Evolutionary conservation across 2,113 vertebrate genomes (phyloP).

Genomic region (Takifugu flavidus): DNA sequence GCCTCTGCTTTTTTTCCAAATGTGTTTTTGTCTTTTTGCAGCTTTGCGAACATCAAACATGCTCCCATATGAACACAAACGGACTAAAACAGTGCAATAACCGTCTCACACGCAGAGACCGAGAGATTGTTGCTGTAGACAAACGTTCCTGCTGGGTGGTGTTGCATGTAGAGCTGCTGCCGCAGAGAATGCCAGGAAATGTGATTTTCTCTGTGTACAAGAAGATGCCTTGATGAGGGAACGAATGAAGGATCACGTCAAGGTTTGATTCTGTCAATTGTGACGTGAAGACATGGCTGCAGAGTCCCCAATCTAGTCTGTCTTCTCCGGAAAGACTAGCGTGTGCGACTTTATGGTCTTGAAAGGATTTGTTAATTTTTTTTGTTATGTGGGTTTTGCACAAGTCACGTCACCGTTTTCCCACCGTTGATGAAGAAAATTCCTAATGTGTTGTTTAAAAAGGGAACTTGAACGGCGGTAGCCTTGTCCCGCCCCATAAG

Average conservation of each 20-base stretch:
- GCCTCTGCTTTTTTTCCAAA: background rate
- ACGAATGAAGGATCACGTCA: conserved; percentile 3
- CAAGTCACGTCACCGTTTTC: conserved; percentile 33
- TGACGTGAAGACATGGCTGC: background rate
- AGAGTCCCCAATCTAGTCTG: background rate
- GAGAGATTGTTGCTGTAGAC: conserved; percentile 13
- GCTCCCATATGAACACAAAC: conserved; percentile 7
- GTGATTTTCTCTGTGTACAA: conserved; percentile 9
- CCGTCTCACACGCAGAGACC: conserved; percentile 9
- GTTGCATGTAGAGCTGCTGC: conserved; percentile 8
- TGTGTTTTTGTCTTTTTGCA: background rate
- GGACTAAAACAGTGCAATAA: conserved; percentile 2
- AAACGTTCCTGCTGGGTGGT: conserved; percentile 4
- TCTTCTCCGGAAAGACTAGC: conserved; percentile 35
- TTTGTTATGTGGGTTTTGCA: conserved; percentile 49
- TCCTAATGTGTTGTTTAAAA: conserved; percentile 51
- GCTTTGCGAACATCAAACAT: background rate
- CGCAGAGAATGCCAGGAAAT: conserved; percentile 9
- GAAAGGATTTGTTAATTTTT: conserved; percentile 5
- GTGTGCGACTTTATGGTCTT: conserved; percentile 13
- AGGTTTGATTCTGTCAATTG: conserved; percentile 6
- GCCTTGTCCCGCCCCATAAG: conserved; percentile 54
- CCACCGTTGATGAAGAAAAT: conserved; percentile 28
- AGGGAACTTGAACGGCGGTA: conserved; percentile 63
- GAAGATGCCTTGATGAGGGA: conserved; percentile 9